Percentiles rank a stretch among this genome's conserved stretches.
Evolutionary conservation across 2,797 vertebrate species (phyloP).

Genomic region (Carapus acus): DNA sequence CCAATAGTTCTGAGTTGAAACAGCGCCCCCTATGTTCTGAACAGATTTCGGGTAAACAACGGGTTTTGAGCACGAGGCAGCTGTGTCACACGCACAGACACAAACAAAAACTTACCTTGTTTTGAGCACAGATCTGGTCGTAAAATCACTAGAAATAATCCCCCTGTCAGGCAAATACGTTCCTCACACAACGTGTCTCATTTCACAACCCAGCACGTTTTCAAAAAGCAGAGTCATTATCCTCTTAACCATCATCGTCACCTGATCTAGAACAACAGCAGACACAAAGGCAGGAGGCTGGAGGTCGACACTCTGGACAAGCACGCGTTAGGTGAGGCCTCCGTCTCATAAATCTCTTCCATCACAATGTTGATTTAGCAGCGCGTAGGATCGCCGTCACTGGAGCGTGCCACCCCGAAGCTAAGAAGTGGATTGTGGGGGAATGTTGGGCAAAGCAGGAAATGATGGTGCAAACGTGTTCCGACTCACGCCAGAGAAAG

Average conservation of each 20-base stretch:
- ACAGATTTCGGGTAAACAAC: no score
- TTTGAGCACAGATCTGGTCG: no score
- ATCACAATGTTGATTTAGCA: no score
- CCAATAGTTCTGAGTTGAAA: no score
- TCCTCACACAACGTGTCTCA: conserved; percentile 1
- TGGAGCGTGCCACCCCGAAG: no score
- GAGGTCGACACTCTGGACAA: conserved; percentile 2
- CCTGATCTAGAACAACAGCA: conserved; percentile 23
- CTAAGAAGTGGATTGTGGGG: no score
- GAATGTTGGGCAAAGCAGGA: conserved; percentile 9
- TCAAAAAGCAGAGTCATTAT: conserved; percentile 1
- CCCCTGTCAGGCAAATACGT: background rate
- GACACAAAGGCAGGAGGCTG: conserved; percentile 18
- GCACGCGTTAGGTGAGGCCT: conserved; percentile 1
- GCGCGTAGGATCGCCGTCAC: no score
- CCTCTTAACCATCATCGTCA: background rate
- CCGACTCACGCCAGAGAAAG: conserved; percentile 29
- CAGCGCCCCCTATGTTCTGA: no score
- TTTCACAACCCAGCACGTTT: background rate
- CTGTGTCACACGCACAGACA: no score
- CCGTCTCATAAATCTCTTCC: background rate
- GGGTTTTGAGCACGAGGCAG: no score
- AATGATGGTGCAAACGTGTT: no score
- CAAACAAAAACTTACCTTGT: no score
- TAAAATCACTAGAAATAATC: background rate